Conservation (phyloP, 2,113 vertebrate genomes). For the Plotosus lineatus region DNA sequence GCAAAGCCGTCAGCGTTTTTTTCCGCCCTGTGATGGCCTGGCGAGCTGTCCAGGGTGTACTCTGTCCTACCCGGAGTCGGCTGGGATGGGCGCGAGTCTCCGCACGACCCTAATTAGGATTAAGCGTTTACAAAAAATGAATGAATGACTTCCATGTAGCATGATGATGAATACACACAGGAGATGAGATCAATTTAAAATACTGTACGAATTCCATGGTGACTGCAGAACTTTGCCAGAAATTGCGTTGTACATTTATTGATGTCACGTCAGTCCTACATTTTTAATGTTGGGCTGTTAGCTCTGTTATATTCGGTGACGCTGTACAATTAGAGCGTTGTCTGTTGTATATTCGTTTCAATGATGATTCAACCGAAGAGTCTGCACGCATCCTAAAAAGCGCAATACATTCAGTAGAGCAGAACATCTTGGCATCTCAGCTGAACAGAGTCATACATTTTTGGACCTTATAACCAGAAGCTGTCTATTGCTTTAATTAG, state of each 20-base stretch:
- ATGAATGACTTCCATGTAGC: no score
- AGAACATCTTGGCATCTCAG: constrained; percentile 21
- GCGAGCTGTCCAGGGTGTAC: no score
- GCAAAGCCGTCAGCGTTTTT: no score
- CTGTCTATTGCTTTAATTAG: constrained; percentile 33
- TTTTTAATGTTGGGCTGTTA: neutral
- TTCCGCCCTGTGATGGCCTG: no score
- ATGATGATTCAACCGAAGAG: neutral
- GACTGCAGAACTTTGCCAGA: neutral
- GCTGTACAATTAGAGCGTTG: neutral
- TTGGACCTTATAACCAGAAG: constrained; percentile 10
- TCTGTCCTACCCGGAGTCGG: no score
- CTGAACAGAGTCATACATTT: constrained; percentile 30
- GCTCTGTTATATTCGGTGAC: neutral
- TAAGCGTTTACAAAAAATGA: no score
- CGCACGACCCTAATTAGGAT: no score
- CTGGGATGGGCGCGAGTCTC: no score
- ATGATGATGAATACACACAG: neutral
- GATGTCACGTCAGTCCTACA: neutral
- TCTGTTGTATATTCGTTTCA: constrained; percentile 9
- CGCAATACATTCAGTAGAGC: constrained; percentile 13
- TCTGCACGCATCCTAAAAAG: neutral
- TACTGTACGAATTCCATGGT: neutral
- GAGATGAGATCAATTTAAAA: neutral
- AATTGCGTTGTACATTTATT: neutral